Evolutionary conservation across 1,140 invertebrate genomes (phyloP), one percentile per base, ranked within the genome.

Genomic region (Drosophila pruinosa): DNA sequence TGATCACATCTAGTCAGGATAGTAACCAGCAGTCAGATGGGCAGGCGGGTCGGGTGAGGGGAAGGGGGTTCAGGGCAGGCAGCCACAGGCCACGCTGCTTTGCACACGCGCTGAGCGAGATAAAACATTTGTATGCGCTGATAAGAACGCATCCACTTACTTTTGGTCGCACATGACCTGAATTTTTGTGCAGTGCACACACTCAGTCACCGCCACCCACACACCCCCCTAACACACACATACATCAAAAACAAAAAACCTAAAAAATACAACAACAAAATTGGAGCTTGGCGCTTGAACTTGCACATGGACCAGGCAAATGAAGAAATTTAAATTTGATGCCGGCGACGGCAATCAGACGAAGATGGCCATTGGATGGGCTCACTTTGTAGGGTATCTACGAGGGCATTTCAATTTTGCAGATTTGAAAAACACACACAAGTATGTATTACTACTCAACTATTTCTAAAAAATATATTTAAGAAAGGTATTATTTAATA

Each of bases 71-170:
- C 22, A 21, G 12, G 24, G 34, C n/a, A 8, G 39, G 47, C 26
- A 48, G 28, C 59, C 52, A 52, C 39, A 64, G 43, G 41, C 61
- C n/a, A 56, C 52, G 59, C 43, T 70, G 59, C 58, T 21, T 54
- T 83, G 79, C 79, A 83, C 79, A 83, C 79, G 81, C 81, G 77
- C 74, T 73, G 63, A 70, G 54, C 73, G 64, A 86, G 81, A 86
- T 86, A 86, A 86, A 86, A 86, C 81, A 86, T 86, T 86, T 86
- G 81, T 86, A 86, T 86, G 81, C 81, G 78, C 81, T 86, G 81
- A 86, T 86, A 86, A 86, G 81, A 86, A 78, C 81, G 81, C 81
- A 86, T 86, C 81, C 81, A 86, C 81, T 86, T 86, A 86, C 81
- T 86, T 86, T 86, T 81, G 77, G 77, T 86, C 81, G 81, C 74